Evolutionary conservation across 1,140 invertebrate genomes (phyloP).

Genomic region (Drosophila subpulchrella): DNA sequence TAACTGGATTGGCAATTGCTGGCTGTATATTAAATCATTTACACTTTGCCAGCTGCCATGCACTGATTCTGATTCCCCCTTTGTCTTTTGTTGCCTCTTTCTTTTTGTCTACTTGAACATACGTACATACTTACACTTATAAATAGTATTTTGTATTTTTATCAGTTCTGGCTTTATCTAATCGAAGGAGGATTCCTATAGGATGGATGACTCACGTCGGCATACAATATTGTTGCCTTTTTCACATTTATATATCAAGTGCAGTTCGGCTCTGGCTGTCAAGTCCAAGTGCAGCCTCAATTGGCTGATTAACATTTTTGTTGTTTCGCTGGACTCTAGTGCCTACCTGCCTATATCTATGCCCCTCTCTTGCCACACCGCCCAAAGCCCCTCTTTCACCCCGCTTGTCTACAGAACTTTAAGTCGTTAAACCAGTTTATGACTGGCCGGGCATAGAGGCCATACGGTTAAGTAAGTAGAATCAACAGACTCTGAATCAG

Average conservation of each 20-base stretch:
- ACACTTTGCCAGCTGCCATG: constrained; percentile 67
- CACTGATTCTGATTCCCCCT: constrained; percentile 57
- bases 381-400: neutral
- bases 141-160: constrained; percentile 6
- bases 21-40: constrained; percentile 60
- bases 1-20: constrained; percentile 46
- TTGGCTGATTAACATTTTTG: constrained; percentile 28
- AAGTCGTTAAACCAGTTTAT: constrained; percentile 78
- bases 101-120: neutral
- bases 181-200: constrained; percentile 11
- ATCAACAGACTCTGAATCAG: constrained; percentile 65
- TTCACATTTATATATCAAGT: constrained; percentile 12
- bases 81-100: neutral
- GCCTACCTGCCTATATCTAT: constrained; percentile 29
- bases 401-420: constrained; percentile 43
- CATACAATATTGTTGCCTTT: neutral
- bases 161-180: constrained; percentile 26
- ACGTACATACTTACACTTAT: neutral
- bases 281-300: constrained; percentile 51
- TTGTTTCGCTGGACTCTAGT: constrained; percentile 1
- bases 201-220: neutral
- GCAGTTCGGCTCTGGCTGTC: constrained; percentile 18
- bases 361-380: constrained; percentile 3
- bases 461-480: constrained; percentile 66
- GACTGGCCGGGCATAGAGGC: constrained; percentile 63